A percentile compares a stretch with the other conserved stretches of the same genome.
Evolutionary conservation across 2,888 invertebrate genomes (phyloP).

Genomic region (Euclidia mi): DNA sequence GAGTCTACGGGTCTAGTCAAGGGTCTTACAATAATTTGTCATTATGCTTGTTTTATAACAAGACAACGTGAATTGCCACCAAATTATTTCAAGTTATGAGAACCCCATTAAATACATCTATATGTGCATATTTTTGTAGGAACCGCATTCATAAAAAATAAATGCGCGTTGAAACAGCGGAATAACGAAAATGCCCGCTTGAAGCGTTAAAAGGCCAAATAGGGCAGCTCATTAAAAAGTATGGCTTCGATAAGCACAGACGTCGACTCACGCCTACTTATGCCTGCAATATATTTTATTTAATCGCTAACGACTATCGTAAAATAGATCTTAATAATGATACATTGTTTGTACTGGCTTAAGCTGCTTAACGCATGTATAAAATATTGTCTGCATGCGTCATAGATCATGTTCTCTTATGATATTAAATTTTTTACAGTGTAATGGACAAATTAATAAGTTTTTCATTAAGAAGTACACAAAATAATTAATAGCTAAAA

Average conservation of each 20-base stretch:
- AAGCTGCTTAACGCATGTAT: not conserved
- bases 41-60: too few relatives aligned
- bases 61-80: too few relatives aligned
- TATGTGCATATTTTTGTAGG: slow-evolving; percentile 8
- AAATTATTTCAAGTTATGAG: too few relatives aligned
- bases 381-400: not conserved
- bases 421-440: too few relatives aligned
- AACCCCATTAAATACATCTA: too few relatives aligned
- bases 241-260: slow-evolving; percentile 46
- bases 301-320: slow-evolving; percentile 12
- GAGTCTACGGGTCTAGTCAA: too few relatives aligned
- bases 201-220: slow-evolving; percentile 27
- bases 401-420: too few relatives aligned
- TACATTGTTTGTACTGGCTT: not conserved
- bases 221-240: slow-evolving; percentile 50
- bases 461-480: too few relatives aligned
- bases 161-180: not conserved
- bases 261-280: slow-evolving; percentile 10
- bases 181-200: slow-evolving; percentile 23
- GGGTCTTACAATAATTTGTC: too few relatives aligned
- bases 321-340: not conserved
- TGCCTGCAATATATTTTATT: slow-evolving; percentile 10
- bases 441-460: too few relatives aligned
- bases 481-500: too few relatives aligned
- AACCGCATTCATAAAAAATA: slow-evolving; percentile 27